Evolutionary conservation across 2,888 invertebrate genomes (phyloP).

Genomic region (Euplexia lucipara): DNA sequence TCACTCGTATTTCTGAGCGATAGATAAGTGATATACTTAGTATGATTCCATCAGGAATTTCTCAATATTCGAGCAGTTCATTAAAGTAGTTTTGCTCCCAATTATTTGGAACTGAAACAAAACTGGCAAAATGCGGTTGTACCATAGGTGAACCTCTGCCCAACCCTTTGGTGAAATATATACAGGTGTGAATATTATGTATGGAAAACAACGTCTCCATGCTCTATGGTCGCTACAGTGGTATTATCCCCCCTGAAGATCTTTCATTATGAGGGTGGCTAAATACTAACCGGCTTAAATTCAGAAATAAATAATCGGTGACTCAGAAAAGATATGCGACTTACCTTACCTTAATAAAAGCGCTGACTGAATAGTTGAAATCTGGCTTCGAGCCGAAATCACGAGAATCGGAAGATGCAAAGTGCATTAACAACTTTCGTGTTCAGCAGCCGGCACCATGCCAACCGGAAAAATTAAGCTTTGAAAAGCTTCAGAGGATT

Average conservation of each 20-base stretch:
- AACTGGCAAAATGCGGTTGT: too few species aligned
- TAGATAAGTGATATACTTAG: too few species aligned
- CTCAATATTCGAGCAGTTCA: too few species aligned
- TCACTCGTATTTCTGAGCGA: too few species aligned
- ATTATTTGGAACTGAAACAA: too few species aligned
- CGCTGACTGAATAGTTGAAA: constrained; percentile 9
- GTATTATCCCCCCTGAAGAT: constrained; percentile 8
- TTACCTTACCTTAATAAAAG: background rate
- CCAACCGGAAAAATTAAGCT: constrained; percentile 30
- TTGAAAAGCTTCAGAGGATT: constrained; percentile 21
- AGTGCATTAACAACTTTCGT: constrained; percentile 29
- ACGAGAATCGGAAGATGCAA: constrained; percentile 6
- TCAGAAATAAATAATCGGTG: constrained; percentile 1
- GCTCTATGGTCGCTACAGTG: too few species aligned
- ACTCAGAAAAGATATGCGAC: background rate
- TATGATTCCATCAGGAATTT: too few species aligned
- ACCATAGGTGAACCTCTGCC: too few species aligned
- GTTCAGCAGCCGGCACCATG: constrained; percentile 38
- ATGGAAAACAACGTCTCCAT: too few species aligned
- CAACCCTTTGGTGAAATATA: too few species aligned
- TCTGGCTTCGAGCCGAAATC: constrained; percentile 41
- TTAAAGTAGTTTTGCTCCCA: too few species aligned
- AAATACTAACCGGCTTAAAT: background rate
- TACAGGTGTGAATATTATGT: too few species aligned
- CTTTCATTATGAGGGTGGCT: background rate